phyloP scores from a whole-genome alignment of 2,113 vertebrate genomes.

The Mobula birostris region DNA sequence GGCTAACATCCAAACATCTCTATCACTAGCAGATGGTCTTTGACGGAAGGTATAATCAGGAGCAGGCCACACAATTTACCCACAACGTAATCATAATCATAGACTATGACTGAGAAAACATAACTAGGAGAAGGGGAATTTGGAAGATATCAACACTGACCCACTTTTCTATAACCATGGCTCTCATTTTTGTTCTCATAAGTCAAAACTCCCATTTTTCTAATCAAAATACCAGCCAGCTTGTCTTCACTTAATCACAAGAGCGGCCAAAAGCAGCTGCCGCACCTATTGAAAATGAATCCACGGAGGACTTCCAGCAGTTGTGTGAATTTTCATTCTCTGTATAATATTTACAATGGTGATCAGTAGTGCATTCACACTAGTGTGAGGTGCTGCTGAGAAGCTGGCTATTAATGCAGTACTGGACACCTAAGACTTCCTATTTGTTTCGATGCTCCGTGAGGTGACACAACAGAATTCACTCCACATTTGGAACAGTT shows the following conservation, averaged over 20 bases:
- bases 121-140: not conserved
- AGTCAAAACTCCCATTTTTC: not conserved
- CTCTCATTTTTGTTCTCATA: not conserved
- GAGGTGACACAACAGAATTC: not conserved
- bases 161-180: not conserved
- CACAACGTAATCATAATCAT: slow-evolving; percentile 59
- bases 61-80: slow-evolving; percentile 62
- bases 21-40: slow-evolving; percentile 58
- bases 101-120: slow-evolving; percentile 42
- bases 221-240: not conserved
- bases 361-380: not conserved
- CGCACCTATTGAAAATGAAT: not conserved
- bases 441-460: not conserved
- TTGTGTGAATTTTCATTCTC: not conserved
- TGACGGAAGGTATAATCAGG: slow-evolving; percentile 57
- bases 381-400: not conserved
- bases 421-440: not conserved
- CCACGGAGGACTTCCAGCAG: not conserved
- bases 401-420: not conserved
- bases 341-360: not conserved
- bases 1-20: slow-evolving; percentile 49
- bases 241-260: not conserved
- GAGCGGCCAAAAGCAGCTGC: not conserved
- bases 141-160: not conserved
- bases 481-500: not conserved